phyloP scores from a whole-genome alignment of 2,888 invertebrate genomes.

The Helobdella robusta region DNA sequence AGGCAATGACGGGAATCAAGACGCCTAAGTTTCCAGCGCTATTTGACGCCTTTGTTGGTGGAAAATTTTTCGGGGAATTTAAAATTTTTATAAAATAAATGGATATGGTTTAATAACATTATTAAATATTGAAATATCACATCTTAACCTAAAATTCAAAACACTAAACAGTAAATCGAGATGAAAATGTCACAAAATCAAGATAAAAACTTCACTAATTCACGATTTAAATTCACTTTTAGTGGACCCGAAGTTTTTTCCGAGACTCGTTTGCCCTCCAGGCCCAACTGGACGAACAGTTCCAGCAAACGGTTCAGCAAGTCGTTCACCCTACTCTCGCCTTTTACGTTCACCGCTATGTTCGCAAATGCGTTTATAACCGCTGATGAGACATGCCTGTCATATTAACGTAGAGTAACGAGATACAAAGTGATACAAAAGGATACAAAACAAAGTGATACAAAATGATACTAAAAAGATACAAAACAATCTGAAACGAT shows the following conservation, averaged over 20 bases:
- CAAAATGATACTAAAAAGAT: not conserved
- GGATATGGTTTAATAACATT: no score
- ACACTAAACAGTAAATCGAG: no score
- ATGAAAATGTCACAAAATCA: no score
- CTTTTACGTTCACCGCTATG: conserved; percentile 85
- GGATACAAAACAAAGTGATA: not conserved
- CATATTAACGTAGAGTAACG: not conserved
- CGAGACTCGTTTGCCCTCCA: conserved; percentile 88
- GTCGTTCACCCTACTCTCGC: conserved; percentile 68
- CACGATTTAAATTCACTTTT: conserved; percentile 53
- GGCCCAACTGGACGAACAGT: conserved; percentile 89
- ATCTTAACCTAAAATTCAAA: no score
- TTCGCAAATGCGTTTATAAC: conserved; percentile 93
- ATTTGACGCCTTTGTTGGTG: conserved; percentile 85
- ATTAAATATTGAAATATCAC: no score
- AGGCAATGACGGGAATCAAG: conserved; percentile 92
- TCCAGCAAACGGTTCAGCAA: conserved; percentile 79
- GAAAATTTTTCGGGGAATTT: no score
- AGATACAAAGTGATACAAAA: not conserved
- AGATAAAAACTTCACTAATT: not conserved
- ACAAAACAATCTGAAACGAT: not conserved
- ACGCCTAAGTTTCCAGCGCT: conserved; percentile 95
- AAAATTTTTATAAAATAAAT: no score
- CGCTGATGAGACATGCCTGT: conserved; percentile 74
- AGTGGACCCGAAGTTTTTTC: conserved; percentile 68